Conservation (phyloP, 2,113 vertebrate species). For the Myodes glareolus region DNA sequence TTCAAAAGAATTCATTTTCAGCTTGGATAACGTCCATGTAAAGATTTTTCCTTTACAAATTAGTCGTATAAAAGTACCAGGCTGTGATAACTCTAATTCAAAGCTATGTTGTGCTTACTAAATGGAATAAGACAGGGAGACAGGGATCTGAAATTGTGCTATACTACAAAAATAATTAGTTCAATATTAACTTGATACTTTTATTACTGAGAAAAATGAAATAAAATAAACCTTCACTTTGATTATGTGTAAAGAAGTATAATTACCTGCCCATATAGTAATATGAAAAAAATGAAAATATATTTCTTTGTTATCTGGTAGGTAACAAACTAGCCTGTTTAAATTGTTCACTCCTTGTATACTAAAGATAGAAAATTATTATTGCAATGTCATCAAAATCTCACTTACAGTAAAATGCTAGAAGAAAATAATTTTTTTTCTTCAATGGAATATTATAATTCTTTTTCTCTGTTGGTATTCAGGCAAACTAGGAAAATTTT, state of each 20-base stretch:
- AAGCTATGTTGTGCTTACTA: constrained; percentile 88
- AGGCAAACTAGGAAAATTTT: not conserved
- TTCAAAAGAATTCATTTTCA: constrained; percentile 90
- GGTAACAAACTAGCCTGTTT: constrained; percentile 83
- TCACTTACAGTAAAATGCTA: constrained; percentile 32
- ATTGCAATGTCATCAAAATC: constrained; percentile 72
- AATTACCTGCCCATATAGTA: constrained; percentile 87
- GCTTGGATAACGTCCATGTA: constrained; percentile 87
- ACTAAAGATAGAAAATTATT: constrained; percentile 82
- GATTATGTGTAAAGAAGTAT: constrained; percentile 87
- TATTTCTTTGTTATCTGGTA: constrained; percentile 82
- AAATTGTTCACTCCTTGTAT: constrained; percentile 82
- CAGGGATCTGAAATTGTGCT: constrained; percentile 86
- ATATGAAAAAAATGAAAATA: constrained; percentile 86
- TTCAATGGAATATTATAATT: not conserved
- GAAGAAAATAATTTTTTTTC: constrained; percentile 23
- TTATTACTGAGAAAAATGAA: constrained; percentile 86
- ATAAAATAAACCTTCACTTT: constrained; percentile 86
- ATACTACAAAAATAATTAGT: constrained; percentile 89
- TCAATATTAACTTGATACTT: constrained; percentile 89
- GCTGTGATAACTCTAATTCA: constrained; percentile 86
- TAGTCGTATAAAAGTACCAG: constrained; percentile 89
- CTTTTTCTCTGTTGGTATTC: constrained; percentile 16
- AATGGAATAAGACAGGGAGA: constrained; percentile 89
- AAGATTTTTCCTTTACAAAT: constrained; percentile 88